Conservation (phyloP, 2,888 invertebrate species). For the Stomorhina lunata region DNA sequence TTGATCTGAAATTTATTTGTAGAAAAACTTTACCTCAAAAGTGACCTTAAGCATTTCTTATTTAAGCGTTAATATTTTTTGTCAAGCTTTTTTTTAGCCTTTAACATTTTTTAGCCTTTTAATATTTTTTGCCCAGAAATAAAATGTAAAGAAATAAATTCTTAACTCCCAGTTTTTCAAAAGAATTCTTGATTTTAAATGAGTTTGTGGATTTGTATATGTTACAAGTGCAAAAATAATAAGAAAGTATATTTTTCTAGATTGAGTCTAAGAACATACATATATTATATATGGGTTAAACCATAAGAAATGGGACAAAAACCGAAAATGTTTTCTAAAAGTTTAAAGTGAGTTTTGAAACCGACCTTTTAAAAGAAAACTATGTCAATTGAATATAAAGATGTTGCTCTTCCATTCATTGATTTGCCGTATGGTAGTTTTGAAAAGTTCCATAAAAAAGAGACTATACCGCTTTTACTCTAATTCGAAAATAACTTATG, state of each 20-base stretch:
- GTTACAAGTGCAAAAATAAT: neutral
- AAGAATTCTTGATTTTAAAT: conserved; percentile 20
- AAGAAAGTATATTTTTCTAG: conserved; percentile 23
- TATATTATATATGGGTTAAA: no score
- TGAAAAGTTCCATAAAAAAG: no score
- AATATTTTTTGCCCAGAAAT: neutral
- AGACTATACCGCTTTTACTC: no score
- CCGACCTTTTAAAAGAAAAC: no score
- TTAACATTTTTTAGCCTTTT: neutral
- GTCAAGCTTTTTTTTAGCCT: neutral
- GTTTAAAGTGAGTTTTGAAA: no score
- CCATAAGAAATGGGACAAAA: no score
- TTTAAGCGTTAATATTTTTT: neutral
- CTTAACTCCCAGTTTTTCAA: conserved; percentile 9
- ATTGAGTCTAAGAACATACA: conserved; percentile 26
- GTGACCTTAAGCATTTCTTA: neutral
- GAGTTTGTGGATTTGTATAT: conserved; percentile 5
- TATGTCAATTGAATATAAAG: no score
- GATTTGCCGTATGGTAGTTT: no score
- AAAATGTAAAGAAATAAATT: neutral
- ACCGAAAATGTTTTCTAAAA: no score
- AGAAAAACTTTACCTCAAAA: neutral
- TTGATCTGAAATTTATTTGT: neutral
- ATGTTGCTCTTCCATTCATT: no score
- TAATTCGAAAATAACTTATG: no score